A percentile compares a stretch with the other conserved stretches of the same genome.
Conservation (phyloP, 2,113 vertebrate genomes). For the Pithys albifrons region DNA sequence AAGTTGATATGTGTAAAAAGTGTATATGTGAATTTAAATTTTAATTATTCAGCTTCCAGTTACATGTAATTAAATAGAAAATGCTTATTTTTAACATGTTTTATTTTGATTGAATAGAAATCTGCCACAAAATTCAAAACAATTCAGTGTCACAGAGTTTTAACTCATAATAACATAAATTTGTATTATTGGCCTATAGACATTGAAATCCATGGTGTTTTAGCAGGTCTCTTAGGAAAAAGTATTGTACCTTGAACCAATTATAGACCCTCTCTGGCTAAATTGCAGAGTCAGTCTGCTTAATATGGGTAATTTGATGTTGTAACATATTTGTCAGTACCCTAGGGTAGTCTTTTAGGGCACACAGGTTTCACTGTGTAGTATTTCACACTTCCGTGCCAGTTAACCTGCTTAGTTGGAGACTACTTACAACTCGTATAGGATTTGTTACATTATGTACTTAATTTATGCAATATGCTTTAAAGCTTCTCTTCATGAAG, state of each 20-base stretch:
- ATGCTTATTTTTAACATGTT: not conserved
- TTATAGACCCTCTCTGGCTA: constrained; percentile 41
- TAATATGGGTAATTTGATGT: constrained; percentile 51
- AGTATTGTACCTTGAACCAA: constrained; percentile 7
- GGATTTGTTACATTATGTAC: constrained; percentile 2
- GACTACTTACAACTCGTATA: not conserved
- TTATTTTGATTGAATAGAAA: not conserved
- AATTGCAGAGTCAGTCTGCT: constrained; percentile 5
- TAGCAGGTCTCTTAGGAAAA: constrained; percentile 20
- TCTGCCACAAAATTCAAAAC: not conserved
- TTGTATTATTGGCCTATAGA: not conserved
- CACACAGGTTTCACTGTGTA: constrained; percentile 23
- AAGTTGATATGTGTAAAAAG: not conserved
- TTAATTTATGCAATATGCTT: not conserved
- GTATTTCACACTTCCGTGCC: constrained; percentile 49
- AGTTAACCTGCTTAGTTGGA: constrained; percentile 18
- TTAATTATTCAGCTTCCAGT: not conserved
- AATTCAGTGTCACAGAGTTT: not conserved
- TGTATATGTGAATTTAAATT: not conserved
- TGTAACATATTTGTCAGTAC: constrained; percentile 44
- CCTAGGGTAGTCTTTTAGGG: constrained; percentile 21
- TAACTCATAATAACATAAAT: not conserved
- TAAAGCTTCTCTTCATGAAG: not conserved
- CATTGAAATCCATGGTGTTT: not conserved
- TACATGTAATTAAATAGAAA: not conserved